Evolutionary conservation across 2,888 invertebrate species (phyloP), one percentile per base, ranked within the genome.

Genomic region (Ophioninae sp.): DNA sequence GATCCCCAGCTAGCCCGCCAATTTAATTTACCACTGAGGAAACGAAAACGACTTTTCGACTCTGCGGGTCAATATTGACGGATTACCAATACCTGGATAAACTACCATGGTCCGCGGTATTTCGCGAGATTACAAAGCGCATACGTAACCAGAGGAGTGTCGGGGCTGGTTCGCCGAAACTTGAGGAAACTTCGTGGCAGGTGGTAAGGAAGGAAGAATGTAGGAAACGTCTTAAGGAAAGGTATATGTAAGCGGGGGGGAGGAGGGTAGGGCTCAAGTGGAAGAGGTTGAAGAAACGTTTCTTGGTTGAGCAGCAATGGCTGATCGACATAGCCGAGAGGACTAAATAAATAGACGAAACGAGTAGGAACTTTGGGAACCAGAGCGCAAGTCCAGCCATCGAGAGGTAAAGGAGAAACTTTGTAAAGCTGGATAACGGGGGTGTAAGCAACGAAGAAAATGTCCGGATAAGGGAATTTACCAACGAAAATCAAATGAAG

Each of bases 331-430:
- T 61, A 5, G 37, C 17, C 22, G 41, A 68, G 61, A 39, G 61
- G 69, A 61, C 75, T 69, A 64, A 59, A 69, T 69, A 69, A 63
- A 80, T 41, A 44, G 30, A 75, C 64, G 69, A 37, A 67, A 44
- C 59, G 65, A 72, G 73, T n/a, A 67, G n/a, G 68, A 73, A 79
- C 68, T 79, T 73, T 44, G 10, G 41, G n/a, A n/a, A n/a, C 30
- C 73, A 37, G 61, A 67, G n/a, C n/a, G 74, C 74, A 37, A 23
- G n/a, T 9, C 51, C 23, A n/a, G 13, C 10, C 37, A 56, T 65
- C 20, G 37, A 23, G 37, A 44, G n/a, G 73, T 39, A 79, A 37
- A 44, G 67, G 17, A 10, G 41, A 41, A 22, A 9, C 23, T 59
- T 68, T 56, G 7, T 13, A 23, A 7, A 51, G 59, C 30, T n/a